phyloP scores from a whole-genome alignment of 2,113 vertebrate genomes.

The Scopus umbretta region DNA sequence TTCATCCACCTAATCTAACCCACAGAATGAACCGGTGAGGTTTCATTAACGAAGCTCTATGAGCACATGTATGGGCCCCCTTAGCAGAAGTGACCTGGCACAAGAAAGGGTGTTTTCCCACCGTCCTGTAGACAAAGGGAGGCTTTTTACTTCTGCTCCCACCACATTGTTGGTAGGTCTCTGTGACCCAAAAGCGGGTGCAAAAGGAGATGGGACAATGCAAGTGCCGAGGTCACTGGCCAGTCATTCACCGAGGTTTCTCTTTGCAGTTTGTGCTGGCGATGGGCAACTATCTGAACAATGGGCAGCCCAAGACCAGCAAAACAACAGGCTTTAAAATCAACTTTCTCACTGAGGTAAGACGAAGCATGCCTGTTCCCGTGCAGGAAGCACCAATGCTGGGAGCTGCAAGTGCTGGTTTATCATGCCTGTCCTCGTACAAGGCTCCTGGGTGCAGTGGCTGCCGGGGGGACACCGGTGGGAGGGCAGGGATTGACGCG shows the following conservation, averaged over 20 bases:
- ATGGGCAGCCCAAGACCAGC: slow-evolving; percentile 90
- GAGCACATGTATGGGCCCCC: rapidly evolving
- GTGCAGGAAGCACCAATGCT: rapidly evolving
- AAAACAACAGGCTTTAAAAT: slow-evolving; percentile 97
- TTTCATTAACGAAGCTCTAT: not conserved
- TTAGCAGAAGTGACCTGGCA: not conserved
- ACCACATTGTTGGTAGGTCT: not conserved
- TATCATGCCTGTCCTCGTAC: rapidly evolving
- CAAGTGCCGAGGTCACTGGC: not conserved
- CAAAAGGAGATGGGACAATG: not conserved
- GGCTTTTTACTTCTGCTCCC: not conserved
- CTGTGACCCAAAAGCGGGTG: not conserved
- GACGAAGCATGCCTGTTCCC: rapidly evolving
- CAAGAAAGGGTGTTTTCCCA: not conserved
- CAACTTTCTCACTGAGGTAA: slow-evolving; percentile 96
- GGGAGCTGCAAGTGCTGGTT: not conserved
- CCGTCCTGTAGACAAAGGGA: not conserved
- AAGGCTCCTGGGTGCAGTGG: rapidly evolving
- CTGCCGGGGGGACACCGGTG: not conserved
- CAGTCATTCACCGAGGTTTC: not conserved
- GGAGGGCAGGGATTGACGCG: rapidly evolving
- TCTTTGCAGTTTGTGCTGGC: slow-evolving; percentile 90
- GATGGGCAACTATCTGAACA: slow-evolving; percentile 99
- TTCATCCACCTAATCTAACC: too few species aligned
- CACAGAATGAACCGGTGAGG: not conserved